These are phyloP conservation scores for Agonopterix heracliana DNA, from an alignment of 2,888 invertebrate species.

Conservation along the genomic window DNA sequence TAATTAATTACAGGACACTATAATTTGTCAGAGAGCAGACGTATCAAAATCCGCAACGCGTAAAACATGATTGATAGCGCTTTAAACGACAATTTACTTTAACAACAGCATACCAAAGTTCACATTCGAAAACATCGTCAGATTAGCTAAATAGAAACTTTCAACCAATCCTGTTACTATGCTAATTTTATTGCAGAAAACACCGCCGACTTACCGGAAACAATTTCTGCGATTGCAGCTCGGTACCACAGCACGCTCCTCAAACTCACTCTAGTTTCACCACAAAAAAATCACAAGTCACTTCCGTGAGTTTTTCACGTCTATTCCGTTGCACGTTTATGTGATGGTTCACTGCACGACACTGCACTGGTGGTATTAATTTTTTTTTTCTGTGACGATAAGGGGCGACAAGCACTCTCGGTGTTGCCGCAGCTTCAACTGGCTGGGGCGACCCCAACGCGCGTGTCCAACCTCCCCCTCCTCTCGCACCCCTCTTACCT, in stretches of 20 bases:
- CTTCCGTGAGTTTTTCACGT: constrained; percentile 41
- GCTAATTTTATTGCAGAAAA: constrained; percentile 44
- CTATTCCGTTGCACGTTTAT: constrained; percentile 44
- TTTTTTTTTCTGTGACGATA: constrained; percentile 24
- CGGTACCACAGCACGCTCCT: constrained; percentile 37
- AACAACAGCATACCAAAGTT: background rate
- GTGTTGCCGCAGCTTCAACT: constrained; percentile 63
- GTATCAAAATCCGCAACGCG: background rate
- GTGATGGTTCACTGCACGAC: constrained; percentile 46
- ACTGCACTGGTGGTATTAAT: constrained; percentile 48
- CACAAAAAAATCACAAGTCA: constrained; percentile 51
- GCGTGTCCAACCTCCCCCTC: constrained; percentile 59
- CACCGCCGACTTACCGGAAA: constrained; percentile 51
- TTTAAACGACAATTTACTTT: background rate
- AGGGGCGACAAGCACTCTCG: constrained; percentile 43
- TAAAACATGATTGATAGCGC: constrained; percentile 4
- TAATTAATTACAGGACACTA: too few species aligned
- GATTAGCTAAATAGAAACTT: constrained; percentile 1
- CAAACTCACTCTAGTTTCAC: constrained; percentile 44
- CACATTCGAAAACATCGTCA: background rate
- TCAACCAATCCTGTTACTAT: constrained; percentile 27
- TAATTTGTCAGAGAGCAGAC: background rate
- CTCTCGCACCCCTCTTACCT: constrained; percentile 48
- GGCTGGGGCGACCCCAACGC: constrained; percentile 71
- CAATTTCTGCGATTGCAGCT: constrained; percentile 34